These are phyloP conservation scores for Oryzias melastigma DNA, from an alignment of 2,113 vertebrate species.

Conservation along the genomic window DNA sequence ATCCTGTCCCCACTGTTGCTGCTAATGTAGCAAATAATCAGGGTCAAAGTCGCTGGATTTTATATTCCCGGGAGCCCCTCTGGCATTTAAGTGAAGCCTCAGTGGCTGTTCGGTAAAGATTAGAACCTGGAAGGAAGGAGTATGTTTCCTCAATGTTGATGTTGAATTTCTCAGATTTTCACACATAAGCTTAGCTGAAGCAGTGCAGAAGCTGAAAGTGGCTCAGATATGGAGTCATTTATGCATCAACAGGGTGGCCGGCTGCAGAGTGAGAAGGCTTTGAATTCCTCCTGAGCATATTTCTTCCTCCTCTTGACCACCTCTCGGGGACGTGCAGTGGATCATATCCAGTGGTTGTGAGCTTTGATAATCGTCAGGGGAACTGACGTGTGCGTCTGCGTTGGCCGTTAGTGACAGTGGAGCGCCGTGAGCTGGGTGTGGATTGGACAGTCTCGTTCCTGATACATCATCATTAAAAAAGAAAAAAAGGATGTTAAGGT, in stretches of 20 bases:
- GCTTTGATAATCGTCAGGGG: constrained; percentile 49
- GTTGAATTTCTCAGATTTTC: constrained; percentile 24
- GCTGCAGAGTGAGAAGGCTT: constrained; percentile 43
- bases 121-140: constrained; percentile 3
- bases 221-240: constrained; percentile 39
- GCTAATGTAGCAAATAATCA: constrained; percentile 32
- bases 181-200: not conserved
- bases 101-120: not conserved
- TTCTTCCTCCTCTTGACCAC: constrained; percentile 58
- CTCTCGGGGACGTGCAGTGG: constrained; percentile 47
- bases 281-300: constrained; percentile 59
- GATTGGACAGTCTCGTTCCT: constrained; percentile 13
- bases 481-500: constrained; percentile 43
- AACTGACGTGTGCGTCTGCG: constrained; percentile 40
- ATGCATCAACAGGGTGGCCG: constrained; percentile 24
- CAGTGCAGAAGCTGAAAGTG: constrained; percentile 28
- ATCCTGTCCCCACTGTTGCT: constrained; percentile 20
- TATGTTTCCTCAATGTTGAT: constrained; percentile 15
- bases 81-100: constrained; percentile 10
- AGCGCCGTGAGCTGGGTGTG: constrained; percentile 10
- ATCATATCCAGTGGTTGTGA: constrained; percentile 36
- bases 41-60: constrained; percentile 25
- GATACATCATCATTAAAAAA: constrained; percentile 31
- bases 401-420: constrained; percentile 23
- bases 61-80: constrained; percentile 4